Evolutionary conservation across 1,140 invertebrate species (phyloP), one percentile per base, ranked within the genome.

Genomic region (Planococcus citri): DNA sequence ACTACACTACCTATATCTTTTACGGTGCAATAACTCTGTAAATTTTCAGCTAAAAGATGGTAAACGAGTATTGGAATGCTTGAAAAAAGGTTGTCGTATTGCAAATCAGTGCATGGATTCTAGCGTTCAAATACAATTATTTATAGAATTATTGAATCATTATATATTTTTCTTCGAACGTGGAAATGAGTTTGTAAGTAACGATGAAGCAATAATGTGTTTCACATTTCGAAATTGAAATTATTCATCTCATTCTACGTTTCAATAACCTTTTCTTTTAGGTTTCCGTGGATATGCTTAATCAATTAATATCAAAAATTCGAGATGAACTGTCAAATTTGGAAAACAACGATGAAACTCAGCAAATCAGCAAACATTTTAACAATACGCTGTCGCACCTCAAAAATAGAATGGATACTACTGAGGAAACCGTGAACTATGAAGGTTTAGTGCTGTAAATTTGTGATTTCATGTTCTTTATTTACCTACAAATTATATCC

Each of bases 91-190:
- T 4, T 86, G 94, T 0, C 87, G 92, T 72, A 95, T 98, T 73
- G 93, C 93, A 1, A 94, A 91, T 74, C 95, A 99, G 74, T 99
- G 96, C 74, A 94, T 99, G 91, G 96, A 98, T 79, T 86, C 87
- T n/a, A 89, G 90, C 2, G 94, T 98, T 22, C 94, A 98, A 81
- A 92, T 95, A 8, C 95, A 98, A 77, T 81, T 98, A 1, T 92
- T 95, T 77, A 92, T 96, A 20, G 95, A 98, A 79, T 83, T 99
- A 67, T 80, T 98, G 9, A 96, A 97, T 78, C 86, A 94, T 75
- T 97, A 97, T 78, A 86, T 96, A 38, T 94, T 95, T 78, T 97
- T 97, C 77, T 90, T 90, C 74, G 94, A 97, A 77, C 89, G 95
- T 75, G 92, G 91, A 73, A 96, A 96, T 79, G 84, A 88, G 67